Percentiles rank a stretch among this genome's conserved stretches.
These are phyloP conservation scores for Sarcophaga subvicina DNA, from an alignment of 2,888 invertebrate species.

Conservation along the genomic window DNA sequence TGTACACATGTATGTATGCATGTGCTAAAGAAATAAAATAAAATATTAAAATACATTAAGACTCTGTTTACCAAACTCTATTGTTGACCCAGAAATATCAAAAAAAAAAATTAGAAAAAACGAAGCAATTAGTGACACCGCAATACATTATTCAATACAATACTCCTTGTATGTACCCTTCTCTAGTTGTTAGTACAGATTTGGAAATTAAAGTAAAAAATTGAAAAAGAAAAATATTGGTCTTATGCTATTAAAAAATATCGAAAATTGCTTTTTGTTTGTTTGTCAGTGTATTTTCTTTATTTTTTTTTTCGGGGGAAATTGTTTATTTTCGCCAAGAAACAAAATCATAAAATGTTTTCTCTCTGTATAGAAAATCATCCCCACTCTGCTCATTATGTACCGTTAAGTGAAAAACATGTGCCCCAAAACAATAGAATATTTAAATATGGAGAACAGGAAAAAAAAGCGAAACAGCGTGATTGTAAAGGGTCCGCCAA, in stretches of 20 bases:
- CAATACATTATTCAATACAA: background rate
- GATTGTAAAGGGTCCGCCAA: too few relatives aligned
- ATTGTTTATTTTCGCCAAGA: background rate
- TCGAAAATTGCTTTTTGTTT: background rate
- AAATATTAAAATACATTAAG: constrained; percentile 24
- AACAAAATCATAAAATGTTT: background rate
- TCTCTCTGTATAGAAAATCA: background rate
- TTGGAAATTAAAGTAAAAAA: too few relatives aligned
- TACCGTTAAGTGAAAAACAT: too few relatives aligned
- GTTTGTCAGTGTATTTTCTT: too few relatives aligned
- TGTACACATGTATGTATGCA: background rate
- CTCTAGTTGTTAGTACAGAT: too few relatives aligned
- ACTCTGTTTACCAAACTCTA: constrained; percentile 2
- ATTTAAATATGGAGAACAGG: too few relatives aligned
- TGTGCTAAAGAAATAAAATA: constrained; percentile 14
- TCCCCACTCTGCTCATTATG: background rate
- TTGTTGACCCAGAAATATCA: constrained; percentile 61
- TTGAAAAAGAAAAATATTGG: background rate
- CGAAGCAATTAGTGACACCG: background rate
- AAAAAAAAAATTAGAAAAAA: background rate
- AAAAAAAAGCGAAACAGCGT: too few relatives aligned
- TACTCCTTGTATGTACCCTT: too few relatives aligned
- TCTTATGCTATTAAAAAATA: background rate
- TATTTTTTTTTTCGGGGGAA: background rate
- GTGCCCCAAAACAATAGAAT: too few relatives aligned